Conservation (phyloP, 2,113 vertebrate species). For the Nothobranchius kuhntae region DNA sequence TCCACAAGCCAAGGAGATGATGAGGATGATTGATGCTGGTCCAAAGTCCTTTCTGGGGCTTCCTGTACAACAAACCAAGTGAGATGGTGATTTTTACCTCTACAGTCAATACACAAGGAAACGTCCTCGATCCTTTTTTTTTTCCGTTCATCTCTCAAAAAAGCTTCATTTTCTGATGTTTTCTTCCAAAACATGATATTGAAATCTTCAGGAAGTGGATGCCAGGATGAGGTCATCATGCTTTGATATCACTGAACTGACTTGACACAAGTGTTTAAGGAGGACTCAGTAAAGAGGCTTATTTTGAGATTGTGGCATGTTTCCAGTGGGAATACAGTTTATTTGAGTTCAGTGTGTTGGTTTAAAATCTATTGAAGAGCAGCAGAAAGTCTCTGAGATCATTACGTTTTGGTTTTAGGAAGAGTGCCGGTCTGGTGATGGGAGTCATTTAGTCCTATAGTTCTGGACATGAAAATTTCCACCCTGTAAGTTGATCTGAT, state of each 20-base stretch:
- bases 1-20: slow-evolving; percentile 32
- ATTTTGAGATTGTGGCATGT: slow-evolving; percentile 39
- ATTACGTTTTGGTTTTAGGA: background rate
- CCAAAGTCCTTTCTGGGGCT: too few relatives aligned
- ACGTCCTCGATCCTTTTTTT: too few relatives aligned
- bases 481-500: background rate
- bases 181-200: slow-evolving; percentile 38
- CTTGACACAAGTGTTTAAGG: slow-evolving; percentile 42
- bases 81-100: background rate
- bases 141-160: too few relatives aligned
- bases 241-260: slow-evolving; percentile 58
- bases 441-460: slow-evolving; percentile 17
- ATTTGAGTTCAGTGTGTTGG: too few relatives aligned
- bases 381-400: slow-evolving; percentile 22
- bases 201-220: slow-evolving; percentile 17
- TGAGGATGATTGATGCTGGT: slow-evolving; percentile 12
- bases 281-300: slow-evolving; percentile 41
- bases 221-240: slow-evolving; percentile 34
- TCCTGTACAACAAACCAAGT: too few relatives aligned
- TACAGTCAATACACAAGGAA: background rate
- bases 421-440: slow-evolving; percentile 3
- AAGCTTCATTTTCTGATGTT: too few relatives aligned
- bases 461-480: slow-evolving; percentile 17
- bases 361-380: background rate
- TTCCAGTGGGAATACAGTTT: slow-evolving; percentile 19